Evolutionary conservation across 2,113 vertebrate genomes (phyloP).

Genomic region (Spea multiplicata): DNA sequence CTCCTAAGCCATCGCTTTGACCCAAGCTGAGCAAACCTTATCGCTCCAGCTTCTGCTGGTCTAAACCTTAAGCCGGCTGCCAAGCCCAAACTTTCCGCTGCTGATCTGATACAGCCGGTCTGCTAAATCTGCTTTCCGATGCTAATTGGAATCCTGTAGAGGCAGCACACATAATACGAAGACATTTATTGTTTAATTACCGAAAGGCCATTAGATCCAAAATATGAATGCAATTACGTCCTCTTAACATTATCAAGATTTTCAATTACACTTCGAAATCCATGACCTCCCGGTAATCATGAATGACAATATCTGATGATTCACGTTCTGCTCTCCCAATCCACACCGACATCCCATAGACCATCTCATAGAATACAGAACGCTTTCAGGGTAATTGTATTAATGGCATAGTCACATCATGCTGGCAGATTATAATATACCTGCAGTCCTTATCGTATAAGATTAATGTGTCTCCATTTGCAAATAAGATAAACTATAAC

Average conservation of each 20-base stretch:
- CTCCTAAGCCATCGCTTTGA: too few species aligned
- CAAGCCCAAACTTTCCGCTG: too few species aligned
- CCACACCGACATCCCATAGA: constrained; percentile 52
- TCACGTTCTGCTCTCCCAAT: constrained; percentile 50
- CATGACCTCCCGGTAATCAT: constrained; percentile 58
- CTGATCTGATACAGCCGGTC: background rate
- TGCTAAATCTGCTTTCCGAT: background rate
- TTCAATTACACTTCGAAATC: constrained; percentile 51
- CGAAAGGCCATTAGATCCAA: background rate
- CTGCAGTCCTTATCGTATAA: background rate
- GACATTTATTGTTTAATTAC: constrained; percentile 20
- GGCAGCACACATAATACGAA: background rate
- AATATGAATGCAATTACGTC: constrained; percentile 42
- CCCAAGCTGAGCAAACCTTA: too few species aligned
- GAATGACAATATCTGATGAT: constrained; percentile 58
- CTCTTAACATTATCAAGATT: constrained; percentile 56
- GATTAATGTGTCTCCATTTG: background rate
- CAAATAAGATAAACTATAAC: background rate
- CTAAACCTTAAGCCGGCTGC: too few species aligned
- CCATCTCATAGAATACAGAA: constrained; percentile 52
- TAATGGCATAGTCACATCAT: constrained; percentile 19
- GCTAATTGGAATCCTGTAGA: background rate
- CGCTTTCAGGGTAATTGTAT: constrained; percentile 59
- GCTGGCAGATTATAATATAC: background rate
- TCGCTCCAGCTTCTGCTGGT: too few species aligned